Evolutionary conservation across 92 coral and sea anemone species (phyloP).

Genomic region (Montipora capitata): DNA sequence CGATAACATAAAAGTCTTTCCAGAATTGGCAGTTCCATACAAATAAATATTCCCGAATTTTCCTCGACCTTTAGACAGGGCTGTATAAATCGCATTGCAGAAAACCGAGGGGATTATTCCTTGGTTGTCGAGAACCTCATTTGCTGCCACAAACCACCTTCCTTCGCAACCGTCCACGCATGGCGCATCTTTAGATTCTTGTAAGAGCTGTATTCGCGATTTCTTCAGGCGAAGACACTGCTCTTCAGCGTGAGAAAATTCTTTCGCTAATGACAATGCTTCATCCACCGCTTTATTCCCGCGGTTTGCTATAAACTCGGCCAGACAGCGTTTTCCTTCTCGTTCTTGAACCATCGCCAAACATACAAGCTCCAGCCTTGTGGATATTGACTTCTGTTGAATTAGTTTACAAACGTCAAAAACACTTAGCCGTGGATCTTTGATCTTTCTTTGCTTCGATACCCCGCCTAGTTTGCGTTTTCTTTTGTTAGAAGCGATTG

Average conservation of each 20-base stretch:
- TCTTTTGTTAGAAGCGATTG: too few relatives aligned
- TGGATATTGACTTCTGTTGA: conserved; percentile 2
- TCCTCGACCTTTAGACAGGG: neutral
- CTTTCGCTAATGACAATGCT: conserved; percentile 35
- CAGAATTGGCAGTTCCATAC: neutral
- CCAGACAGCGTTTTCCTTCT: conserved; percentile 59
- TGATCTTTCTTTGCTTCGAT: neutral
- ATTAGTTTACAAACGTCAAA: conserved; percentile 57
- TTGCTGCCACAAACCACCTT: conserved; percentile 43
- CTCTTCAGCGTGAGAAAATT: conserved; percentile 55
- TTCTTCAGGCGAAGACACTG: conserved; percentile 13
- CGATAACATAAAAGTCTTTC: conserved; percentile 46
- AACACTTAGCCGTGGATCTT: conserved; percentile 7
- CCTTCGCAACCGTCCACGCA: conserved; percentile 48
- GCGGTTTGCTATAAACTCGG: conserved; percentile 64
- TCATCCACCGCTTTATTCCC: conserved; percentile 72
- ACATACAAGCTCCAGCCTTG: conserved; percentile 39
- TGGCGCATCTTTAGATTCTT: neutral
- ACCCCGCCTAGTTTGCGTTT: too few relatives aligned
- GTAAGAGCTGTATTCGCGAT: conserved; percentile 14
- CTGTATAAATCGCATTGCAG: neutral
- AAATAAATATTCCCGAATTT: neutral
- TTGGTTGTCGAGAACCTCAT: conserved; percentile 22
- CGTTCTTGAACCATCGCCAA: conserved; percentile 57
- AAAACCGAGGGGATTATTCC: neutral